Percentiles rank a stretch among this genome's conserved stretches.
Evolutionary conservation across 2,113 vertebrate species (phyloP).

Genomic region (Prochilodus magdalenae): DNA sequence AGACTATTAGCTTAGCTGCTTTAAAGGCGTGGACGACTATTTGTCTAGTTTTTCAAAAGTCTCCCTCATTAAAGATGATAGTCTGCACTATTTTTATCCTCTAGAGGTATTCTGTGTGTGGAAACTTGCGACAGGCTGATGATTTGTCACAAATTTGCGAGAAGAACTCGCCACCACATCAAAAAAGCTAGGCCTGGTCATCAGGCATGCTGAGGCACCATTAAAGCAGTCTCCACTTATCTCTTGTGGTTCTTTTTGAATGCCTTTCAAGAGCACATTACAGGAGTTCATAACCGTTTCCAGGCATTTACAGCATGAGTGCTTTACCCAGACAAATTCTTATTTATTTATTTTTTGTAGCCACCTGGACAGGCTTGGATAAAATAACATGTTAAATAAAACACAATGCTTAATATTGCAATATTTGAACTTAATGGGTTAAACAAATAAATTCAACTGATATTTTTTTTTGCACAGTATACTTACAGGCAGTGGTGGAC

Average conservation of each 20-base stretch:
- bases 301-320: neutral
- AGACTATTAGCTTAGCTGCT: constrained; percentile 63
- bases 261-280: neutral
- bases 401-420: no score
- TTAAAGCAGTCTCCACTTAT: neutral
- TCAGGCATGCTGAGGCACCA: neutral
- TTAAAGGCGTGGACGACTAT: constrained; percentile 62
- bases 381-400: no score
- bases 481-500: no score
- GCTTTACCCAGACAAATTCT: neutral
- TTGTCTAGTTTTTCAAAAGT: constrained; percentile 47
- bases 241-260: neutral
- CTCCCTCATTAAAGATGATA: constrained; percentile 18
- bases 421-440: no score
- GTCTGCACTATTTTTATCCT: constrained; percentile 31
- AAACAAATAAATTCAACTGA: no score
- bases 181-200: constrained; percentile 7
- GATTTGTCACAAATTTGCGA: constrained; percentile 10
- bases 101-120: constrained; percentile 23
- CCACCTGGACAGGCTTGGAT: no score
- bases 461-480: no score
- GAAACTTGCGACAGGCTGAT: constrained; percentile 36
- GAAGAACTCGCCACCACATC: constrained; percentile 27
- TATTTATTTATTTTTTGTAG: neutral
- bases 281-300: neutral